Evolutionary conservation across 2,113 vertebrate genomes (phyloP).

Genomic region (Neomonachus schauinslandi): DNA sequence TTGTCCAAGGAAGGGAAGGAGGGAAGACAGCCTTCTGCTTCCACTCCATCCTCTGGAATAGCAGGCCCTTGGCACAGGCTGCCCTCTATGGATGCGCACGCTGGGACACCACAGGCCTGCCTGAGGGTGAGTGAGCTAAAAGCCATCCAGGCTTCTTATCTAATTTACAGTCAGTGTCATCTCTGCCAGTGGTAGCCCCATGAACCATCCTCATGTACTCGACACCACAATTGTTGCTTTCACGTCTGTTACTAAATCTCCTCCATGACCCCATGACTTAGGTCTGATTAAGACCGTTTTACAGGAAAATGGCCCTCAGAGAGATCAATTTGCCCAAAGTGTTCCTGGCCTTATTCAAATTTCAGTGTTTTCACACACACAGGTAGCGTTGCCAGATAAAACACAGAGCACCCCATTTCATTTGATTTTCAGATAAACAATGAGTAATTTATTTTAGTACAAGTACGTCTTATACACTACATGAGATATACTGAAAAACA

Average conservation of each 20-base stretch:
- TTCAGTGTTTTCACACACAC: not conserved
- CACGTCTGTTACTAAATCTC: not conserved
- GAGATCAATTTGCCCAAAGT: not conserved
- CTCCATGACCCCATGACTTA: not conserved
- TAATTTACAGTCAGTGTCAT: not conserved
- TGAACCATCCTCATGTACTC: not conserved
- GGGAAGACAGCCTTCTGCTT: not conserved
- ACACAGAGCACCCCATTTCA: not conserved
- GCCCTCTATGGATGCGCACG: accelerated
- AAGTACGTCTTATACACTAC: not conserved
- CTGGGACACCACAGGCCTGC: not conserved
- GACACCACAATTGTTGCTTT: not conserved
- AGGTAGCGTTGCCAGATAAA: not conserved
- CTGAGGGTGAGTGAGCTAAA: not conserved
- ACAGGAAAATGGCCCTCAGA: not conserved
- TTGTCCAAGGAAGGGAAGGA: not conserved
- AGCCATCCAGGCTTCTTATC: not conserved
- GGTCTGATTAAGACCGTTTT: not conserved
- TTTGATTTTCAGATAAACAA: not conserved
- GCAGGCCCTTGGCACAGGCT: too few relatives aligned
- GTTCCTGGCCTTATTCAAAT: not conserved
- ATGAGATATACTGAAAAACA: not conserved
- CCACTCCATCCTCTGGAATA: not conserved
- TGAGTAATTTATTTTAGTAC: not conserved
- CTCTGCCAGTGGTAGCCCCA: not conserved